Evolutionary conservation across 1,140 invertebrate species (phyloP).

Genomic region (Zaprionus ornatus): DNA sequence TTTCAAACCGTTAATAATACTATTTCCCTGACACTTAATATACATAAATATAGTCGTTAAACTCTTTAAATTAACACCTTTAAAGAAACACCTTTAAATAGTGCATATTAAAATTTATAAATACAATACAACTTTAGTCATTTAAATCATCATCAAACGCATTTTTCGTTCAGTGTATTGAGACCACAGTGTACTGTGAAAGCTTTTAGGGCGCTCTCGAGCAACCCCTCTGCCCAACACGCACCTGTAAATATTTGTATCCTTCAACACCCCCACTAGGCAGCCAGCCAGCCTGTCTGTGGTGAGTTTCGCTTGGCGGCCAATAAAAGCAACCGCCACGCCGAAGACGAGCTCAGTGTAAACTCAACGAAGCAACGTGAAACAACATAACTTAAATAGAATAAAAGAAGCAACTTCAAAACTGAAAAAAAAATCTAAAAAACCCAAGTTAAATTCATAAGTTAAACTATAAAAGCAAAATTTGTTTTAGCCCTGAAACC

Average conservation of each 20-base stretch:
- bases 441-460: slow-evolving; percentile 15
- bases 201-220: slow-evolving; percentile 33
- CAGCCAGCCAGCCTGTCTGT: slow-evolving; percentile 55
- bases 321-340: slow-evolving; percentile 64
- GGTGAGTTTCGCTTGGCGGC: slow-evolving; percentile 65
- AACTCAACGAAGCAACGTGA: slow-evolving; percentile 74
- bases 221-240: background rate
- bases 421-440: slow-evolving; percentile 20
- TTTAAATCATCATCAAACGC: too few species aligned
- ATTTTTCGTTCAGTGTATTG: slow-evolving; percentile 19
- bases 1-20: too few species aligned
- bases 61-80: too few species aligned
- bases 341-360: slow-evolving; percentile 60
- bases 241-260: slow-evolving; percentile 77
- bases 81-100: too few species aligned
- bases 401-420: slow-evolving; percentile 21
- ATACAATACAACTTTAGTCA: too few species aligned
- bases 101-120: too few species aligned
- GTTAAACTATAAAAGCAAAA: slow-evolving; percentile 1
- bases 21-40: too few species aligned
- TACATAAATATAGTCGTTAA: too few species aligned
- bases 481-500: background rate
- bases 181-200: background rate
- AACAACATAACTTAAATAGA: slow-evolving; percentile 52
- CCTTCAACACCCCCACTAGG: slow-evolving; percentile 43